Evolutionary conservation across 1,140 invertebrate genomes (phyloP), one percentile per base, ranked within the genome.

Genomic region (Pteromalus puparum): DNA sequence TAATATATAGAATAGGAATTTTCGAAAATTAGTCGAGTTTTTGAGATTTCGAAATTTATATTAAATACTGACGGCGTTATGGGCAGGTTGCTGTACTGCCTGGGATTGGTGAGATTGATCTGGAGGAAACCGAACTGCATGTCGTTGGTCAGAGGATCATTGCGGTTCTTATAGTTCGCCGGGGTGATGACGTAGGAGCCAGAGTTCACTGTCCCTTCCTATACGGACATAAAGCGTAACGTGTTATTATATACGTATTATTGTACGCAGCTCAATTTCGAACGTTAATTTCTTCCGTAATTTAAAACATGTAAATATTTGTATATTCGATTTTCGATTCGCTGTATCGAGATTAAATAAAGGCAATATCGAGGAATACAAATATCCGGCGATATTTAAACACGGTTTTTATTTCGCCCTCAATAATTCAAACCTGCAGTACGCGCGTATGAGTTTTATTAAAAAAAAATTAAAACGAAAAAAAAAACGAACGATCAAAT

Each of bases 61-160:
- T 96, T 95, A 93, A 97, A 72, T 88, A 97, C 96, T 95, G 93
- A 97, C 96, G 98, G 97, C 81, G 96, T 96, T 86, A 97, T 94
- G 61, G 94, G 90, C 30, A 97, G 91, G 38, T 95, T 95, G 26
- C 94, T 94, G 87, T 95, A 95, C 26, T 95, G 93, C n/a, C 95
- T 94, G 0, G 97, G 96, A 48, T 96, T 95, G 0, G 97, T 98
- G 24, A 98, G 93, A 92, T 98, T 98, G 70, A 99, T 97, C 90
- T 97, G 97, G 24, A 99, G 94, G 88, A 99, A 98, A 24, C 98
- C 98, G 90, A 98, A 98, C 87, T 96, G 95, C 91, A 98, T 94
- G 86, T 98, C 96, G 21, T 92, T 93, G 15, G 95, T 94, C 85
- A 94, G 93, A 10, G 94, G 91, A 88, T 98, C 97, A 75, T 97